phyloP scores from a whole-genome alignment of 2,113 vertebrate genomes.

The Okapia johnstoni region DNA sequence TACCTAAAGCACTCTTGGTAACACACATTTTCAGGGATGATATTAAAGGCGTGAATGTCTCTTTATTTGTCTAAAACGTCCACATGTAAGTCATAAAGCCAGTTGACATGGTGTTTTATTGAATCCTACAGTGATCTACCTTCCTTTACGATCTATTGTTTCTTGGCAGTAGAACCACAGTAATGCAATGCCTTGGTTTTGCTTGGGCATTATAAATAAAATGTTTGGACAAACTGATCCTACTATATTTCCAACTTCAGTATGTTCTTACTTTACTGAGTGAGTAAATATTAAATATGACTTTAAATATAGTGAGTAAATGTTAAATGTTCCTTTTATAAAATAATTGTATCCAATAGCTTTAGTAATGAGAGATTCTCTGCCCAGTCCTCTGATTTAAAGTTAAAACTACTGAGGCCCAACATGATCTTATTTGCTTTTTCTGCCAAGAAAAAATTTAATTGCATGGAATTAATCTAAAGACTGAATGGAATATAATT shows the following conservation, averaged over 20 bases:
- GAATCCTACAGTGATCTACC: not conserved
- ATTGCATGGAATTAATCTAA: not conserved
- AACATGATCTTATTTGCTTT: not conserved
- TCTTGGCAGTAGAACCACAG: not conserved
- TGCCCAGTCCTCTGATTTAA: not conserved
- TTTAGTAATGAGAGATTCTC: not conserved
- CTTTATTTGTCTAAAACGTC: conserved; percentile 1
- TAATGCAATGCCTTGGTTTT: not conserved
- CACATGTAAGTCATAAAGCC: not conserved
- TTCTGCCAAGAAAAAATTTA: not conserved
- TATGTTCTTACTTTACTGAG: not conserved
- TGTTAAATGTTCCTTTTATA: not conserved
- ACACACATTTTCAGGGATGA: not conserved
- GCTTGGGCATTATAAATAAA: not conserved
- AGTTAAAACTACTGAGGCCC: not conserved
- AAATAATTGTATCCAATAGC: not conserved
- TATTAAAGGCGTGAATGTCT: not conserved
- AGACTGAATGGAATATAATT: not conserved
- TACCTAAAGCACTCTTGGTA: not conserved
- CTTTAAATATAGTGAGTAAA: not conserved
- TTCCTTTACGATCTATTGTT: not conserved
- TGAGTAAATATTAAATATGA: not conserved
- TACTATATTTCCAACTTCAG: not conserved
- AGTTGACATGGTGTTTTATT: not conserved
- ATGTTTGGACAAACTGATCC: not conserved